Base-by-base conservation (phyloP, 2,888 invertebrate species). In the Entomobrya proxima region DNA sequence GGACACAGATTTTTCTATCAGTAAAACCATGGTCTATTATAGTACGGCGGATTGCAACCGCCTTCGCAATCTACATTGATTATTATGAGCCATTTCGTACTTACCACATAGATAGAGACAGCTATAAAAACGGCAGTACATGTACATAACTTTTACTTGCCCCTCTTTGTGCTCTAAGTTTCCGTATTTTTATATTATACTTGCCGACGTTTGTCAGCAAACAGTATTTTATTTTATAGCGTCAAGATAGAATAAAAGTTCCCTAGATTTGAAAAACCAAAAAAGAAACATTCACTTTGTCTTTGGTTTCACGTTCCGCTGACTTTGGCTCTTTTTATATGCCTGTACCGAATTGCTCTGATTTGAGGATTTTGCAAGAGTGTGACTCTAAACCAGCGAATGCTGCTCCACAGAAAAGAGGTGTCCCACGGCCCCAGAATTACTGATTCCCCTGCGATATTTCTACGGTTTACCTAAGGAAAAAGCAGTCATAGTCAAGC, bases 81-180 rank as follows among this genome's bases (percentile, higher is more conserved):
- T 50, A 74, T 74, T 52, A 52, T 74, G 74, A 52, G 52, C 35
- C 74, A 74, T 74, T 74, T 74, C n/a, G n/a, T 72, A 72, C 69
- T 40, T 27, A 15, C 27, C 44, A 44, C 69, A 72, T 21, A 40
- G 24, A 27, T 21, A 27, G 18, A 9, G 47, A 24, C 18, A 52
- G 52, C 7, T 7, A 47, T 32, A 74, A 18, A 74, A 52, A 50
- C 21, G 52, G 35, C 18, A 32, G n/a, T n/a, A n/a, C n/a, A n/a
- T n/a, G 55, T 55, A 55, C 27, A 4, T 27, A 24, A 11, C n/a
- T n/a, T n/a, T n/a, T n/a, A n/a, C n/a, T n/a, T 24, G 13, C 55
- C 13, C 27, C 35, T 74, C 30, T 32, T 11, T n/a, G 32, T 74
- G 18, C 50, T 50, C 21, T 52, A 52, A 35, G 18, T 13, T 72